Conservation (phyloP, 1,140 invertebrate species). For the Macrocentrus cingulum region DNA sequence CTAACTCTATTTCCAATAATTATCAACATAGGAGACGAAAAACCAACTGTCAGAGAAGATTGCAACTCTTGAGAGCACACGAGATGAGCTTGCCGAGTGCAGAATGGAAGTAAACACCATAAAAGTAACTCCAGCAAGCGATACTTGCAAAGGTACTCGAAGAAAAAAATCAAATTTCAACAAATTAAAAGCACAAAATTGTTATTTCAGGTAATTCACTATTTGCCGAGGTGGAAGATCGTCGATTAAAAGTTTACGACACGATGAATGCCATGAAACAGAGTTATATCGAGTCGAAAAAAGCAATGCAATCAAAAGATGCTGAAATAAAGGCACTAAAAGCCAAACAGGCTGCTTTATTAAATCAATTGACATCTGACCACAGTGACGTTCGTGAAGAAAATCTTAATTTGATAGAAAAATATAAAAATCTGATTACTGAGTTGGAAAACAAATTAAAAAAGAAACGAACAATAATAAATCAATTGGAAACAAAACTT, state of each 20-base stretch:
- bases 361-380: constrained; percentile 38
- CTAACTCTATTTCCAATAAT: background rate
- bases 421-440: constrained; percentile 38
- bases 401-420: constrained; percentile 35
- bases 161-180: constrained; percentile 11
- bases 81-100: constrained; percentile 36
- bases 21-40: constrained; percentile 29
- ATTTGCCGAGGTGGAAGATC: constrained; percentile 62
- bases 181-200: background rate
- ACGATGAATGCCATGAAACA: constrained; percentile 50
- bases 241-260: constrained; percentile 49
- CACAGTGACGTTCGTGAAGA: constrained; percentile 31
- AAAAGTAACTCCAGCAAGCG: constrained; percentile 33
- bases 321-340: constrained; percentile 53
- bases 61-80: constrained; percentile 32
- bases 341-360: constrained; percentile 45
- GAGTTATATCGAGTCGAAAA: constrained; percentile 54
- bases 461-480: constrained; percentile 34
- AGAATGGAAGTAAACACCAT: constrained; percentile 36
- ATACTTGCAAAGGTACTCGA: constrained; percentile 39
- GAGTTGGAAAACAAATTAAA: constrained; percentile 44
- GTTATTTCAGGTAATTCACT: constrained; percentile 55
- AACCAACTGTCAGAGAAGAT: constrained; percentile 32
- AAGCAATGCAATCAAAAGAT: constrained; percentile 44
- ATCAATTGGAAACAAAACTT: constrained; percentile 20